Base-by-base conservation (phyloP, 1,140 invertebrate genomes). In the Acromyrmex charruanus region DNA sequence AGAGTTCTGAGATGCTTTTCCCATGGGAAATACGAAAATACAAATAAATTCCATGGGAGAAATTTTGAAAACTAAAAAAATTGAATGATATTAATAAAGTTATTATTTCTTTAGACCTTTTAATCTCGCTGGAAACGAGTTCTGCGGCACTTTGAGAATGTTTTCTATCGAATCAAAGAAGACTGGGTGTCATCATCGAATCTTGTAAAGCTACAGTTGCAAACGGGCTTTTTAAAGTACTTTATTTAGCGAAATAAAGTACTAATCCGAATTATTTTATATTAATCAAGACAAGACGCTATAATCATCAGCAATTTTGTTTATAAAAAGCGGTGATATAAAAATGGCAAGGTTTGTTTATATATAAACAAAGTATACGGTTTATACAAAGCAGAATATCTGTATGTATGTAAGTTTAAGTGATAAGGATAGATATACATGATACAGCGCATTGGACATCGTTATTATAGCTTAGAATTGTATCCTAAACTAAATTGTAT, bases 391-490 rank as follows among this genome's bases (percentile, higher is more conserved):
- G 1, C 14, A 14, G 14, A 68, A 12, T 80, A 25, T 80, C 2
- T 31, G 39, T 80, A 35, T 72, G 14, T 74, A 59, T 35, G 58
- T 74, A 72, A 53, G 6, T 5, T 2, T 21, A 3, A 72, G 10
- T 59, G 16, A 58, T 39, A 74, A 61, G 7, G 28, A 35, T 7
- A 69, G 2, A 55, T 25, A 31, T 87, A 66, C 14, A 44, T 72
- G 49, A 86, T 35, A 72, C 39, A 39, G 31, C 28, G 35, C 35
- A 16, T 74, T 71, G 14, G 69, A 7, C 9, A 6, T 28, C 21
- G 61, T 65, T 88, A 80, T 39, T 72, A 53, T 79, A 66, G 31
- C 39, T 77, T 35, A 65, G 59, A 59, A n/a, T 85, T 18, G 18
- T 63, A 72, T 25, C 25, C 25, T 25, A 25, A 25, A 25, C 25